A percentile compares a stretch with the other conserved stretches of the same genome.
These are phyloP conservation scores for Zaprionus tsacasi DNA, from an alignment of 1,140 invertebrate genomes.

Conservation along the genomic window DNA sequence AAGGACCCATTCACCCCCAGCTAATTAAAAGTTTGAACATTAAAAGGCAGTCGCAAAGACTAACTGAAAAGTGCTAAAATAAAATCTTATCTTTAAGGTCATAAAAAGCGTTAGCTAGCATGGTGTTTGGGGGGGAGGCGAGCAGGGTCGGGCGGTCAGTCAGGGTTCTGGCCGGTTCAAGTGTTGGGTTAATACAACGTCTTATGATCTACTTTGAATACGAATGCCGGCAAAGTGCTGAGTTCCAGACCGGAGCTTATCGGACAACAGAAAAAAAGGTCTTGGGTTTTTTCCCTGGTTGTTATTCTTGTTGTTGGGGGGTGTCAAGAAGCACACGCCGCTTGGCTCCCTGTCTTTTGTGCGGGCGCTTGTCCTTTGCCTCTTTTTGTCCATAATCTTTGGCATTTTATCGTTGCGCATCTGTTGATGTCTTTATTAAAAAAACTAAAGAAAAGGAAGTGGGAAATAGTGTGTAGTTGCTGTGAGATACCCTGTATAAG, in stretches of 20 bases:
- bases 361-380: constrained; percentile 1
- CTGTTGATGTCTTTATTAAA: constrained; percentile 83
- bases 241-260: constrained; percentile 50
- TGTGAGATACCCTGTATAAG: neutral
- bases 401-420: constrained; percentile 80
- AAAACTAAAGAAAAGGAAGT: constrained; percentile 37
- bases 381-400: constrained; percentile 76
- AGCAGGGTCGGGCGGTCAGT: constrained; percentile 21
- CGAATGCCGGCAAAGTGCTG: constrained; percentile 41
- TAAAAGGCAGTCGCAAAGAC: constrained; percentile 27
- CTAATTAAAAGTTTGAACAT: constrained; percentile 77
- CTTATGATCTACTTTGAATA: constrained; percentile 63
- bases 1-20: neutral
- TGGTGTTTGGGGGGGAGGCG: neutral
- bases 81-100: constrained; percentile 60
- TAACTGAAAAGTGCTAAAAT: neutral
- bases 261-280: constrained; percentile 23
- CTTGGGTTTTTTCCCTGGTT: constrained; percentile 10
- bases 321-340: constrained; percentile 76
- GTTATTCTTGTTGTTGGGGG: constrained; percentile 25
- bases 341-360: constrained; percentile 57
- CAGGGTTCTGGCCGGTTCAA: constrained; percentile 42
- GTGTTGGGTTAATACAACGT: constrained; percentile 60
- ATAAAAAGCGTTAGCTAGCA: constrained; percentile 50
- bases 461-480: constrained; percentile 15